These are phyloP conservation scores for Belgica antarctica DNA, from an alignment of 2,888 invertebrate genomes.

Conservation along the genomic window DNA sequence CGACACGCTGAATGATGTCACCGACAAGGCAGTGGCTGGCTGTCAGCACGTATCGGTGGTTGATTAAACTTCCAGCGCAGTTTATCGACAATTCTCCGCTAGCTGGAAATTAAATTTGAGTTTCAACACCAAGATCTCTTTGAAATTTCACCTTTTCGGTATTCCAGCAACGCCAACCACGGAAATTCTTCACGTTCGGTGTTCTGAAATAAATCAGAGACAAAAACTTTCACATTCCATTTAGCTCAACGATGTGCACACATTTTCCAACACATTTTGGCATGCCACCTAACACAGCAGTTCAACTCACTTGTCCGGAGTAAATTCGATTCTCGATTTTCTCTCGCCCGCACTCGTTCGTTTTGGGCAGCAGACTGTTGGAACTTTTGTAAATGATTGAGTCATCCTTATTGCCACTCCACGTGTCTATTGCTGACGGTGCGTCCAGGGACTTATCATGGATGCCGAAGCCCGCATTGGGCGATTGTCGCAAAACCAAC, in stretches of 20 bases:
- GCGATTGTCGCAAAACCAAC: slow-evolving; percentile 2
- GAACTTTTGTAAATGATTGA: slow-evolving; percentile 27
- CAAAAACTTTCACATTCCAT: background rate
- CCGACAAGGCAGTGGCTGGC: slow-evolving; percentile 31
- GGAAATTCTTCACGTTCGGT: slow-evolving; percentile 38
- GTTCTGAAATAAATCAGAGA: slow-evolving; percentile 4
- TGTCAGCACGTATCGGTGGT: slow-evolving; percentile 34
- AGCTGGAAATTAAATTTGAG: slow-evolving; percentile 21
- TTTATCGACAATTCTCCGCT: slow-evolving; percentile 32
- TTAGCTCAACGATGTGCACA: background rate
- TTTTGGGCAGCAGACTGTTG: slow-evolving; percentile 33
- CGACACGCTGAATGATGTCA: slow-evolving; percentile 26
- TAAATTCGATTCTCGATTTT: slow-evolving; percentile 41
- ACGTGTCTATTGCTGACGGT: slow-evolving; percentile 15
- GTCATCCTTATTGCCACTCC: slow-evolving; percentile 9
- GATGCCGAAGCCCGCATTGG: background rate
- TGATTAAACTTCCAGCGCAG: slow-evolving; percentile 39
- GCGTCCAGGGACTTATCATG: slow-evolving; percentile 1
- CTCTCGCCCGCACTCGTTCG: slow-evolving; percentile 32
- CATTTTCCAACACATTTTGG: background rate
- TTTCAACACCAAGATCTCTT: background rate
- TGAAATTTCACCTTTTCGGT: slow-evolving; percentile 38
- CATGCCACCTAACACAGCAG: background rate
- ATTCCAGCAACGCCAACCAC: slow-evolving; percentile 35
- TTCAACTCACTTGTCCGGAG: slow-evolving; percentile 31